Conservation (phyloP, 2,888 invertebrate species). For the Oxytorus armatus region DNA sequence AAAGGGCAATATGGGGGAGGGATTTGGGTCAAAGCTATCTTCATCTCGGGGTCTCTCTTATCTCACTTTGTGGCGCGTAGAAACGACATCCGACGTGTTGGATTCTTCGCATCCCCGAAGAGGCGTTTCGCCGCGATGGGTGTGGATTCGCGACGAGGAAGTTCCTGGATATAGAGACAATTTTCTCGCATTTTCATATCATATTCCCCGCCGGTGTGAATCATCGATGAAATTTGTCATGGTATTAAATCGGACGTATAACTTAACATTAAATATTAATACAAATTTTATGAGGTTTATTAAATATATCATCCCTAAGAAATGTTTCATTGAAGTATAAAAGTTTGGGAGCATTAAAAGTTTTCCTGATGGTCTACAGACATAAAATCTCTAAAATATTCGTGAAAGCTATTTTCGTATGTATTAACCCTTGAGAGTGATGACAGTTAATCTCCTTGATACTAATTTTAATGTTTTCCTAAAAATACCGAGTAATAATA, state of each 20-base stretch:
- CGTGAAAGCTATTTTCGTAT: no score
- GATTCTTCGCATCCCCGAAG: slow-evolving; percentile 3
- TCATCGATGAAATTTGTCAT: slow-evolving; percentile 6
- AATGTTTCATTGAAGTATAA: no score
- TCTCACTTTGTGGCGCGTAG: background rate
- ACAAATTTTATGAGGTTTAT: no score
- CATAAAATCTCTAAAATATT: no score
- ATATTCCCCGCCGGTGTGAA: background rate
- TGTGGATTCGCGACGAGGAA: background rate
- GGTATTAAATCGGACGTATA: background rate
- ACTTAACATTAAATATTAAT: no score
- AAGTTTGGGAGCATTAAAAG: no score
- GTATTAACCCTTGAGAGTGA: no score
- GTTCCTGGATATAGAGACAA: background rate
- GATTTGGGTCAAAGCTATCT: slow-evolving; percentile 37
- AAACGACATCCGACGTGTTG: background rate
- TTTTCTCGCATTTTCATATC: slow-evolving; percentile 18
- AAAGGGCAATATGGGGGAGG: background rate
- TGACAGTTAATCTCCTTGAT: no score
- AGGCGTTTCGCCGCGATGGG: background rate
- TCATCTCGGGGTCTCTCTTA: slow-evolving; percentile 17
- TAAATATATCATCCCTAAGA: no score
- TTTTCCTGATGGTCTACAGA: no score
- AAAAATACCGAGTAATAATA: no score
- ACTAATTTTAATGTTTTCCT: no score